Percentiles rank a stretch among this genome's conserved stretches.
Conservation (phyloP, 2,888 invertebrate genomes). For the Temnothorax ravouxi region DNA sequence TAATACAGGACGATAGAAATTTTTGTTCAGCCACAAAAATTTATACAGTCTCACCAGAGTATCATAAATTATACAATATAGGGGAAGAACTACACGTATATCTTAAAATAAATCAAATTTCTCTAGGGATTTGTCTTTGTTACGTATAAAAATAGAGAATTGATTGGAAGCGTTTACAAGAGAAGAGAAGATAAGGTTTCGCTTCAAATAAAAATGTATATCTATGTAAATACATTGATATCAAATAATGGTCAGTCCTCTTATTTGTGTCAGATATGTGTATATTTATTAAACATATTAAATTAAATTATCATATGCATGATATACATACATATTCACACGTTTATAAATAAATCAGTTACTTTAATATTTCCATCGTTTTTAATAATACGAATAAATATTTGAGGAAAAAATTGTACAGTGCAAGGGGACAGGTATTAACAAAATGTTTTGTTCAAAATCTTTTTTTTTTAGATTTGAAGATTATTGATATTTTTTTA, state of each 20-base stretch:
- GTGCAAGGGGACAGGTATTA: background rate
- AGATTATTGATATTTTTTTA: background rate
- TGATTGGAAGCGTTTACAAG: background rate
- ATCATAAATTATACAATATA: slow-evolving; percentile 10
- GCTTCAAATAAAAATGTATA: background rate
- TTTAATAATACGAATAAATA: background rate
- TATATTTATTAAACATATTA: background rate
- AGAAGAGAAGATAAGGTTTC: background rate
- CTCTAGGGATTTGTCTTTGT: background rate
- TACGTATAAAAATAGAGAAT: slow-evolving; percentile 5
- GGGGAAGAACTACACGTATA: background rate
- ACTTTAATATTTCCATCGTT: background rate
- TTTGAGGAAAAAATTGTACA: background rate
- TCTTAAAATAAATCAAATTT: slow-evolving; percentile 17
- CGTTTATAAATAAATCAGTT: background rate
- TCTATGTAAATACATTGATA: background rate
- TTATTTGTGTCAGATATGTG: background rate
- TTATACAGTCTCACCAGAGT: background rate
- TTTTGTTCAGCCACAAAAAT: slow-evolving; percentile 7
- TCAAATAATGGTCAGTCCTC: background rate
- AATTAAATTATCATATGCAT: background rate
- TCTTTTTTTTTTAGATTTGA: background rate
- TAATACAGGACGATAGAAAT: background rate
- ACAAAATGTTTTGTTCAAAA: background rate
- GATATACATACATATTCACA: background rate